Percentiles rank a stretch among this genome's conserved stretches.
These are phyloP conservation scores for Drosophila baimaii DNA, from an alignment of 1,140 invertebrate genomes.

Conservation along the genomic window DNA sequence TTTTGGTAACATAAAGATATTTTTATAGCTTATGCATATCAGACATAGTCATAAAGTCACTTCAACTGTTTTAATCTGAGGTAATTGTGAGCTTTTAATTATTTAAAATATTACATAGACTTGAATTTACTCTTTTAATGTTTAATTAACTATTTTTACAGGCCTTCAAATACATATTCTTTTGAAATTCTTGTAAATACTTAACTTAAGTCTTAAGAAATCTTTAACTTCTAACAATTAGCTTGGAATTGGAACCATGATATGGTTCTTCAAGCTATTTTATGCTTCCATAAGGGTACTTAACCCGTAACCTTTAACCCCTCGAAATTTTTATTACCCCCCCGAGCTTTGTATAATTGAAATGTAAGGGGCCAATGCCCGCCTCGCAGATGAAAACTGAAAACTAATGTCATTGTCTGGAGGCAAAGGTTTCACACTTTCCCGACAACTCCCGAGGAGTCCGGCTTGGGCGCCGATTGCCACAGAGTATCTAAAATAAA, in stretches of 20 bases:
- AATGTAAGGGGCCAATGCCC: slow-evolving; percentile 33
- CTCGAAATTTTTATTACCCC: slow-evolving; percentile 8
- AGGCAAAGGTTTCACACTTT: slow-evolving; percentile 37
- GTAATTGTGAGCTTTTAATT: slow-evolving; percentile 1
- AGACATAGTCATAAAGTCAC: neutral
- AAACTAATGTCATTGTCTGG: slow-evolving; percentile 25
- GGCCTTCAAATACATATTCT: neutral
- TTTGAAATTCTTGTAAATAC: neutral
- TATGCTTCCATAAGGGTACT: slow-evolving; percentile 16
- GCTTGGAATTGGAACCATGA: neutral
- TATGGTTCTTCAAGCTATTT: slow-evolving; percentile 6
- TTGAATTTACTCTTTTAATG: neutral
- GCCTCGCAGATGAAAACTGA: neutral
- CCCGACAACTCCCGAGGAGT: slow-evolving; percentile 26
- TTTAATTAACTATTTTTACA: neutral
- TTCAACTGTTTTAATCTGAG: neutral
- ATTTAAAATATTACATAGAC: neutral
- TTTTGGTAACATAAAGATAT: neutral
- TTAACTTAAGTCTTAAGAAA: neutral
- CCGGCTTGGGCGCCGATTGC: slow-evolving; percentile 23
- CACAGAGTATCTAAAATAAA: slow-evolving; percentile 62
- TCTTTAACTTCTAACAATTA: neutral
- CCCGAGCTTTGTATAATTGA: slow-evolving; percentile 29
- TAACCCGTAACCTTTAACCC: slow-evolving; percentile 4
- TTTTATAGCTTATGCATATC: neutral